Percentiles rank a stretch among this genome's conserved stretches.
phyloP scores from a whole-genome alignment of 2,797 vertebrate genomes.

The Allobates femoralis region DNA sequence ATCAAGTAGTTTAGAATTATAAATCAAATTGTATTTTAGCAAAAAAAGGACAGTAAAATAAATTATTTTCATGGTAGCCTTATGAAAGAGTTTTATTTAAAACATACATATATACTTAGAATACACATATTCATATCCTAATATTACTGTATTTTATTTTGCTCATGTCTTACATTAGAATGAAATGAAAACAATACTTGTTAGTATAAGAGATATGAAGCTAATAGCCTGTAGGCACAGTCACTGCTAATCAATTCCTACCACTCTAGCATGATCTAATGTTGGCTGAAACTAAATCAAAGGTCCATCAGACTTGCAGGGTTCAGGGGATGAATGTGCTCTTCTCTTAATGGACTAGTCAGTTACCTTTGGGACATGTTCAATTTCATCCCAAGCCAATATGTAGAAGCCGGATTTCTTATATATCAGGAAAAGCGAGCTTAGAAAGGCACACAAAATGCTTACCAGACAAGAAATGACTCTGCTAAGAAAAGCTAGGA shows the following conservation, averaged over 20 bases:
- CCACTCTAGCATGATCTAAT: conserved; percentile 61
- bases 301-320: conserved; percentile 54
- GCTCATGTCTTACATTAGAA: conserved; percentile 61
- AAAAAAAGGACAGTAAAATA: too few relatives aligned
- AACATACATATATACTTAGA: not conserved
- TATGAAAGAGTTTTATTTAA: not conserved
- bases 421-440: conserved; percentile 34
- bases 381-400: conserved; percentile 52
- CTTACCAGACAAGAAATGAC: conserved; percentile 38
- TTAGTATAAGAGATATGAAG: conserved; percentile 58
- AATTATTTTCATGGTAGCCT: too few relatives aligned
- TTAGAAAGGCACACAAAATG: conserved; percentile 4
- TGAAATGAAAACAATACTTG: conserved; percentile 52
- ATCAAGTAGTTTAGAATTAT: too few relatives aligned
- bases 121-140: not conserved
- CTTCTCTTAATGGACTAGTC: conserved; percentile 46
- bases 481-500: conserved; percentile 27
- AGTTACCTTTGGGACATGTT: conserved; percentile 43
- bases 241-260: conserved; percentile 64
- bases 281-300: conserved; percentile 58
- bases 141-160: not conserved
- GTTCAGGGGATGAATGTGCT: conserved; percentile 52
- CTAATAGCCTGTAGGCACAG: conserved; percentile 60
- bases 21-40: too few relatives aligned
- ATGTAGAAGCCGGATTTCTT: conserved; percentile 28